A percentile compares a stretch with the other conserved stretches of the same genome.
Conservation (phyloP, 35 echinoderm and acorn worm species). For the Ptychodera flava region DNA sequence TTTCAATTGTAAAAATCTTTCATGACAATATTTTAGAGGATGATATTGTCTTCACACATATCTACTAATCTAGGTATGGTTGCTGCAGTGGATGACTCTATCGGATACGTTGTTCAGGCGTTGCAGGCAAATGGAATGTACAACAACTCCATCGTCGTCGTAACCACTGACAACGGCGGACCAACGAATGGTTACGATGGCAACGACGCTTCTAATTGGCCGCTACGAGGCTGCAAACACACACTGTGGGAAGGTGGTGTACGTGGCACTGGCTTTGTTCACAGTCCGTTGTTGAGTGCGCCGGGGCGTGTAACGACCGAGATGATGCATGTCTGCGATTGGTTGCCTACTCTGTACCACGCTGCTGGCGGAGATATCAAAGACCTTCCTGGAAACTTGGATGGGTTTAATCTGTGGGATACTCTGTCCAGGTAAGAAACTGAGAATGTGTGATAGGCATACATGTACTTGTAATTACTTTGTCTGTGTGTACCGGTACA, state of each 20-base stretch:
- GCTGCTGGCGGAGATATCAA: slow-evolving; percentile 62
- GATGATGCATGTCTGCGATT: slow-evolving; percentile 78
- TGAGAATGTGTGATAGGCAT: too few relatives aligned
- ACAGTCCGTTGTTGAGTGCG: slow-evolving; percentile 66
- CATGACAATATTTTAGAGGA: too few relatives aligned
- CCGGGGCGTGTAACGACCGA: slow-evolving; percentile 44
- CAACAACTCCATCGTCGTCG: slow-evolving; percentile 76
- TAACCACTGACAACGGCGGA: slow-evolving; percentile 95
- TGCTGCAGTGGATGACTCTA: slow-evolving; percentile 73
- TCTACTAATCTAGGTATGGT: slow-evolving; percentile 64
- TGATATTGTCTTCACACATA: too few relatives aligned
- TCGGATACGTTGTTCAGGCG: slow-evolving; percentile 53
- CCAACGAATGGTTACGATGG: slow-evolving; percentile 70
- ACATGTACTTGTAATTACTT: too few relatives aligned
- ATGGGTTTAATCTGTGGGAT: slow-evolving; percentile 80
- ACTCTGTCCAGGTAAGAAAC: slow-evolving; percentile 63
- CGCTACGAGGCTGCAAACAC: slow-evolving; percentile 73
- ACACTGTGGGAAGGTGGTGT: slow-evolving; percentile 95
- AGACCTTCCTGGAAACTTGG: slow-evolving; percentile 26
- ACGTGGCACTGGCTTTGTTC: slow-evolving; percentile 56
- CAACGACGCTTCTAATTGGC: slow-evolving; percentile 85
- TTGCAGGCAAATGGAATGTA: slow-evolving; percentile 52
- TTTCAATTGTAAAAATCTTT: too few relatives aligned
- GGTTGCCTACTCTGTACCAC: slow-evolving; percentile 75
- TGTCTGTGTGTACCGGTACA: too few relatives aligned